phyloP scores from a whole-genome alignment of 2,888 invertebrate species.

The Euclidia mi region DNA sequence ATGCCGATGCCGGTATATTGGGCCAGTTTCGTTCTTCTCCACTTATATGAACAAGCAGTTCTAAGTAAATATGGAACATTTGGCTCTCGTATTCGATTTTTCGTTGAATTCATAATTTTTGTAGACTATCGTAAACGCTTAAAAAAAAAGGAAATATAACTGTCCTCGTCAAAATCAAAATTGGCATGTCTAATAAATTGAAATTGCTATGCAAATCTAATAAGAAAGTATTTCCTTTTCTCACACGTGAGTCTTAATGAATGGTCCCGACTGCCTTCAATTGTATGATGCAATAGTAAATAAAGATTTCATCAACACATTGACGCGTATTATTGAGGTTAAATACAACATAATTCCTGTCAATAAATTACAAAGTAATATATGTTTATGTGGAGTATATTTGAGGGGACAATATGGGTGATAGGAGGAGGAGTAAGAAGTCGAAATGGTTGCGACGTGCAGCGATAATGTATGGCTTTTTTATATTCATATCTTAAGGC shows the following conservation, averaged over 20 bases:
- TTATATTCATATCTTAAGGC: slow-evolving; percentile 14
- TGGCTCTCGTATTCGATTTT: too few relatives aligned
- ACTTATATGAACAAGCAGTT: too few relatives aligned
- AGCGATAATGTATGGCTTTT: slow-evolving; percentile 37
- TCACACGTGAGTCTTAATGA: slow-evolving; percentile 6
- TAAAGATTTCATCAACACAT: slow-evolving; percentile 74
- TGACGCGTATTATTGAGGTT: slow-evolving; percentile 69
- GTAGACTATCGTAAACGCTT: too few relatives aligned
- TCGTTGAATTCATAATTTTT: too few relatives aligned
- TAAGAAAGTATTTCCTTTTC: slow-evolving; percentile 6
- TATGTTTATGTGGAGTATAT: slow-evolving; percentile 34
- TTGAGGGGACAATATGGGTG: slow-evolving; percentile 22
- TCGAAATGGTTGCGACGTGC: slow-evolving; percentile 38
- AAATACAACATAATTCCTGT: slow-evolving; percentile 64
- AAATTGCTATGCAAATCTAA: not conserved
- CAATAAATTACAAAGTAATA: slow-evolving; percentile 43
- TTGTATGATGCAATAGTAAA: slow-evolving; percentile 81
- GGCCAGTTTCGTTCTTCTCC: too few relatives aligned
- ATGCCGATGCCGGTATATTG: too few relatives aligned
- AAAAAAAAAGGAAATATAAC: too few relatives aligned
- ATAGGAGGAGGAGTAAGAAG: slow-evolving; percentile 30
- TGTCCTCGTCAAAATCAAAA: too few relatives aligned
- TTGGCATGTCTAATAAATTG: too few relatives aligned
- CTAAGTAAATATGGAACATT: too few relatives aligned
- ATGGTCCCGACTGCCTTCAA: slow-evolving; percentile 12